phyloP scores from a whole-genome alignment of 2,113 vertebrate genomes.

The Sakesphorus luctuosus region DNA sequence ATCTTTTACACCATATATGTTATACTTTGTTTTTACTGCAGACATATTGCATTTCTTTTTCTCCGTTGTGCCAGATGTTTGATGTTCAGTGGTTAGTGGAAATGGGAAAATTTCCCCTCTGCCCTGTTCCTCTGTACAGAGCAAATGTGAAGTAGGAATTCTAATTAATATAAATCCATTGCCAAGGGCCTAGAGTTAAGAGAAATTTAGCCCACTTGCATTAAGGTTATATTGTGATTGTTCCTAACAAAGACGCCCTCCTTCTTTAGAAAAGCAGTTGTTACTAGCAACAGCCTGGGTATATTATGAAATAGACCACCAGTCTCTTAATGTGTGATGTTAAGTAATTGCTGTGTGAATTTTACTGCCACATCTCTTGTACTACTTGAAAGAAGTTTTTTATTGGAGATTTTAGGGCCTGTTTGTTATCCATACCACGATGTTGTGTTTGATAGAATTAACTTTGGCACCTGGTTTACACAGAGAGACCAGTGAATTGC shows the following conservation, averaged over 20 bases:
- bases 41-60: neutral
- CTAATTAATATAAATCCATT: neutral
- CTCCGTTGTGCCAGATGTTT: neutral
- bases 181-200: neutral
- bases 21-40: neutral
- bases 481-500: neutral
- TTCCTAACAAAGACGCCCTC: neutral
- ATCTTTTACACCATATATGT: neutral
- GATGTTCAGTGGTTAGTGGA: neutral
- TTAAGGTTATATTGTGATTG: neutral
- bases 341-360: neutral
- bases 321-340: neutral
- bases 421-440: neutral
- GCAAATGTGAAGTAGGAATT: neutral
- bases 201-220: neutral
- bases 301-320: neutral
- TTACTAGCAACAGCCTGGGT: neutral
- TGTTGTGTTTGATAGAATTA: fast-evolving
- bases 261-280: neutral
- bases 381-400: neutral
- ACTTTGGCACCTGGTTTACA: neutral
- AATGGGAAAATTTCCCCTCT: neutral
- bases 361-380: neutral
- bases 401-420: neutral
- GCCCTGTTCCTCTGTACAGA: neutral